These are phyloP conservation scores for Crioceris asparagi DNA, from an alignment of 2,888 invertebrate genomes.

Conservation along the genomic window DNA sequence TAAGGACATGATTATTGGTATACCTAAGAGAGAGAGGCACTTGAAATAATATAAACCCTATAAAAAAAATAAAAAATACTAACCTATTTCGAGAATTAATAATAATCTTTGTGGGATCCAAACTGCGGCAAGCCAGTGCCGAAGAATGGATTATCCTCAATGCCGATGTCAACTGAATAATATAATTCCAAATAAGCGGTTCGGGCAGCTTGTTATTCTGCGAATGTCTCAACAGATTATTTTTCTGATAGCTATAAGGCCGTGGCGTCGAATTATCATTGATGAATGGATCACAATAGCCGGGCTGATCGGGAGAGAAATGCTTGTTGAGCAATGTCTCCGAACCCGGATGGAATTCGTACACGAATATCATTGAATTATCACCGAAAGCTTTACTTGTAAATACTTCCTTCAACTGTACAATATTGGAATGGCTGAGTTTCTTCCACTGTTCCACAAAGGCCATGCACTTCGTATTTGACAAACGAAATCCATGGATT, in stretches of 20 bases:
- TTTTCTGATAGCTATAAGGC: constrained; percentile 74
- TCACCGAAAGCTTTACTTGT: constrained; percentile 91
- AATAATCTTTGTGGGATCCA: constrained; percentile 90
- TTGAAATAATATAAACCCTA: too few relatives aligned
- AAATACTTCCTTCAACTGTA: constrained; percentile 85
- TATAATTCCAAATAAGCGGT: constrained; percentile 86
- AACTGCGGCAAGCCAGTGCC: constrained; percentile 63
- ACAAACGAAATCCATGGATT: constrained; percentile 75
- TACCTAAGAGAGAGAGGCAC: too few relatives aligned
- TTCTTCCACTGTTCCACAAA: constrained; percentile 92
- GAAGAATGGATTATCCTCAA: constrained; percentile 79
- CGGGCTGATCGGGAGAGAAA: constrained; percentile 55
- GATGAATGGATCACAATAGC: constrained; percentile 69
- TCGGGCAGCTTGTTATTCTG: constrained; percentile 69
- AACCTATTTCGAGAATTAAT: constrained; percentile 34
- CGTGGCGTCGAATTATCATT: constrained; percentile 71
- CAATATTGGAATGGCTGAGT: constrained; percentile 88
- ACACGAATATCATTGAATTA: constrained; percentile 90
- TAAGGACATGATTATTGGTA: too few relatives aligned
- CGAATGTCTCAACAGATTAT: constrained; percentile 66
- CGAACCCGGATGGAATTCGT: constrained; percentile 88
- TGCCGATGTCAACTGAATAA: constrained; percentile 91
- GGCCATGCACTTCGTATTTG: constrained; percentile 73
- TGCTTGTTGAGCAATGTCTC: constrained; percentile 81
- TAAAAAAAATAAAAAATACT: too few relatives aligned